Percentiles rank a stretch among this genome's conserved stretches.
phyloP scores from a whole-genome alignment of 1,140 invertebrate species.

The Pseudomyrmex concolor region DNA sequence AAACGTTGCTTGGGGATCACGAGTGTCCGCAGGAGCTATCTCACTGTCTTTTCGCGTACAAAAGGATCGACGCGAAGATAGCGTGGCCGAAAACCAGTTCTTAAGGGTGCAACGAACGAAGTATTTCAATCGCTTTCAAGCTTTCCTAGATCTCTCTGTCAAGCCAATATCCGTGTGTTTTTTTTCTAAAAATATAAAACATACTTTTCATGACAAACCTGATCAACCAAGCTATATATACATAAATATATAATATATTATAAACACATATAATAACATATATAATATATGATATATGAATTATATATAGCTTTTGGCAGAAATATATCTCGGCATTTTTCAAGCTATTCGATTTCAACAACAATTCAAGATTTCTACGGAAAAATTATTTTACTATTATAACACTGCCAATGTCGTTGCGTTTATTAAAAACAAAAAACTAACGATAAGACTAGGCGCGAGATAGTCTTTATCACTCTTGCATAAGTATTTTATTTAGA shows the following conservation, averaged over 20 bases:
- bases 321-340: not conserved
- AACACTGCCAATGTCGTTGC: conserved; percentile 8
- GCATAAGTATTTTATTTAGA: conserved; percentile 3
- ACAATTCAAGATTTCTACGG: not conserved
- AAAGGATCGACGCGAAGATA: conserved; percentile 97
- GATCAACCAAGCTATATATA: too few species aligned
- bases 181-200: conserved; percentile 3
- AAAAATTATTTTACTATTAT: conserved; percentile 6
- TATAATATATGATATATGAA: too few species aligned
- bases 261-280: too few species aligned
- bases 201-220: too few species aligned
- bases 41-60: conserved; percentile 96
- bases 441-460: not conserved
- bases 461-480: conserved; percentile 7
- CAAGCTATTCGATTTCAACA: not conserved
- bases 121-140: conserved; percentile 5
- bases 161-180: conserved; percentile 30
- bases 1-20: conserved; percentile 93
- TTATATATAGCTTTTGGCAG: too few species aligned
- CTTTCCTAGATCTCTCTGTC: conserved; percentile 7
- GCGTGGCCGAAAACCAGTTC: conserved; percentile 93
- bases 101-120: conserved; percentile 58
- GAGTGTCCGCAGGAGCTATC: conserved; percentile 96
- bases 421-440: not conserved
- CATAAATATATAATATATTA: too few species aligned